These are phyloP conservation scores for Leptobrachium ailaonicum DNA, from an alignment of 2,113 vertebrate genomes.

Conservation along the genomic window DNA sequence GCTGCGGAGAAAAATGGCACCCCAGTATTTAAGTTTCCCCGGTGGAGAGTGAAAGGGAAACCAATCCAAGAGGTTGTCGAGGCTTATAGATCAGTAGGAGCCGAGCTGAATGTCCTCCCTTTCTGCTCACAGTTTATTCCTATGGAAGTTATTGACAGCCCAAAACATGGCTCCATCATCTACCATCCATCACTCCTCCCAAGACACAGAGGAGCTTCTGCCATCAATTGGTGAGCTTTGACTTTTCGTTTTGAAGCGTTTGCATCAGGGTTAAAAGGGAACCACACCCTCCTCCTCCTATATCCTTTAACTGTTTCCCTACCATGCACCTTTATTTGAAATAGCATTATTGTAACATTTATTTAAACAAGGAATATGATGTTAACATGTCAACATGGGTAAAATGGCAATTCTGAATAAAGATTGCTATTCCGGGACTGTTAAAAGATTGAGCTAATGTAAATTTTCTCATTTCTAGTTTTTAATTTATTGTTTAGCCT, in stretches of 20 bases:
- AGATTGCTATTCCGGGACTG: no score
- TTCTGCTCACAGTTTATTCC: slow-evolving; percentile 98
- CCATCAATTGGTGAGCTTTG: slow-evolving; percentile 92
- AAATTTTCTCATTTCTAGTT: no score
- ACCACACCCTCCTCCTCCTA: no score
- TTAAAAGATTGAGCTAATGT: no score
- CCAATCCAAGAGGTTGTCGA: slow-evolving; percentile 84
- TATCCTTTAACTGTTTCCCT: no score
- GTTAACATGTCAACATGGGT: no score
- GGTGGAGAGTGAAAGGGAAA: slow-evolving; percentile 90
- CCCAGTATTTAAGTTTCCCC: slow-evolving; percentile 93
- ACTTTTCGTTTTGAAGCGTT: not conserved
- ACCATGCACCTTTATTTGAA: no score
- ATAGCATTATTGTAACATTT: no score
- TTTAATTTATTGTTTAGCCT: no score
- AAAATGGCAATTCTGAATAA: no score
- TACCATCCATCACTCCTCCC: slow-evolving; percentile 96
- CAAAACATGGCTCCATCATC: slow-evolving; percentile 91
- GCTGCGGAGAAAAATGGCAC: slow-evolving; percentile 92
- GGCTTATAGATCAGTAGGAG: slow-evolving; percentile 86
- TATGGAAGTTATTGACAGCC: slow-evolving; percentile 89
- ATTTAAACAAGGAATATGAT: no score
- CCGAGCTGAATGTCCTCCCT: slow-evolving; percentile 95
- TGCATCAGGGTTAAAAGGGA: no score
- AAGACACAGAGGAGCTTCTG: slow-evolving; percentile 91